Base-by-base conservation (phyloP, 2,113 vertebrate species). In the Salvator merianae region DNA sequence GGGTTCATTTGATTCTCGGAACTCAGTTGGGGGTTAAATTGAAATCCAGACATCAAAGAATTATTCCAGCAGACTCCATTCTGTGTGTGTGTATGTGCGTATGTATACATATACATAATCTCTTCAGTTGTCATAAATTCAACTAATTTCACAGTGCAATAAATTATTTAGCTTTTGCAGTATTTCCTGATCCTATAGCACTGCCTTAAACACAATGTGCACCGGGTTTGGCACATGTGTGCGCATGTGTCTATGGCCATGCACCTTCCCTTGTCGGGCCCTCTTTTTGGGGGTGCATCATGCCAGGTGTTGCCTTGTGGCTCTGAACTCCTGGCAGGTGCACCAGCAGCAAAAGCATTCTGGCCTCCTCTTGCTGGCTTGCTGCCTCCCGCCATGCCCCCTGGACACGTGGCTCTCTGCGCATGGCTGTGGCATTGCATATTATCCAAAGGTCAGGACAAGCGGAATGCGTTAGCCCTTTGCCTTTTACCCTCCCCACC, bases 11-110 rank as follows among this genome's bases (percentile, higher is more conserved):
- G 96, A 98, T 98, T 98, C 98, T 99, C 97, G 99, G 98, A 99
- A 99, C 98, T 98, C 98, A 98, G 98, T 98, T 97, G 98, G 98
- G 97, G 98, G 98, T 99, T 99, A 99, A 99, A 99, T 99, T 99
- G 98, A 97, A 99, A 99, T 99, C 97, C 95, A 98, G 98, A 99
- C 98, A 98, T 99, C 98, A 99, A 99, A 99, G 98, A 98, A 97
- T 96, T 96, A 97, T 96, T 96, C 94, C 88, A 94, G 94, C 96
- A 97, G 96, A 95, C 97, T 96, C 97, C 95, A 95, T 18, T 55
- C 16, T 55, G 16, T 55, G 3, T 55, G 53, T 55, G 53, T 16
- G 53, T 55, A 18, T 55, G 53, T 55, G 53, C 14, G 53, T 55
- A 12, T 50, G 47, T 50, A 12, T 50, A 12, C 12, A 50, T 50